Evolutionary conservation across 2,113 vertebrate species (phyloP).

Genomic region (Polypterus senegalus): DNA sequence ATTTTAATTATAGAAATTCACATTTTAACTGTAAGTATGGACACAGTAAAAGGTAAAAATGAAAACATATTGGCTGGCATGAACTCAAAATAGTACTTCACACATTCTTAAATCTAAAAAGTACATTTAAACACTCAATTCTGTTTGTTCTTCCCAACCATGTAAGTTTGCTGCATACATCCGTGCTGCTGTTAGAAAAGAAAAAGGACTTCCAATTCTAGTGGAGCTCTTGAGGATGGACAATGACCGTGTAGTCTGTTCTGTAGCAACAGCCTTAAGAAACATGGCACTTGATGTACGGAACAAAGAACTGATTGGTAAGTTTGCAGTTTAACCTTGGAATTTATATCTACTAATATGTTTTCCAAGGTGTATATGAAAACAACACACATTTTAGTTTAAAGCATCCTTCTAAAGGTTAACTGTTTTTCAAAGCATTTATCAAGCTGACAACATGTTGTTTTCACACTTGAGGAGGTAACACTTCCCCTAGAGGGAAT

Average conservation of each 20-base stretch:
- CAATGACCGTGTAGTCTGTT: conserved; percentile 90
- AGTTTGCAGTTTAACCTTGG: conserved; percentile 16
- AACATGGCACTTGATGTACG: conserved; percentile 94
- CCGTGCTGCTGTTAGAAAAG: conserved; percentile 86
- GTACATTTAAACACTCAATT: not conserved
- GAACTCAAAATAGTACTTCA: too few relatives aligned
- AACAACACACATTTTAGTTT: too few relatives aligned
- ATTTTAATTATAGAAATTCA: too few relatives aligned
- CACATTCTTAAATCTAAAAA: not conserved
- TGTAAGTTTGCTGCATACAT: conserved; percentile 87
- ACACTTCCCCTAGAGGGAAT: not conserved
- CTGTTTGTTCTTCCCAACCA: not conserved
- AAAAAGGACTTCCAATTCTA: conserved; percentile 93
- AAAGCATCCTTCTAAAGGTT: too few relatives aligned
- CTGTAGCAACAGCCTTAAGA: conserved; percentile 84
- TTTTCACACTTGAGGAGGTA: not conserved
- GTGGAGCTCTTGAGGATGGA: conserved; percentile 96
- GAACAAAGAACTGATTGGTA: conserved; percentile 96
- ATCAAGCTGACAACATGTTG: too few relatives aligned
- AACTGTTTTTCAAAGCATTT: too few relatives aligned
- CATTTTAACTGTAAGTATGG: too few relatives aligned
- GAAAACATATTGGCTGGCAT: too few relatives aligned
- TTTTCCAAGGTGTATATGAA: too few relatives aligned
- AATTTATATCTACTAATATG: too few relatives aligned
- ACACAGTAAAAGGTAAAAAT: too few relatives aligned